Evolutionary conservation across 2,113 vertebrate species (phyloP), one percentile per base, ranked within the genome.

Genomic region (Panthera uncia): DNA sequence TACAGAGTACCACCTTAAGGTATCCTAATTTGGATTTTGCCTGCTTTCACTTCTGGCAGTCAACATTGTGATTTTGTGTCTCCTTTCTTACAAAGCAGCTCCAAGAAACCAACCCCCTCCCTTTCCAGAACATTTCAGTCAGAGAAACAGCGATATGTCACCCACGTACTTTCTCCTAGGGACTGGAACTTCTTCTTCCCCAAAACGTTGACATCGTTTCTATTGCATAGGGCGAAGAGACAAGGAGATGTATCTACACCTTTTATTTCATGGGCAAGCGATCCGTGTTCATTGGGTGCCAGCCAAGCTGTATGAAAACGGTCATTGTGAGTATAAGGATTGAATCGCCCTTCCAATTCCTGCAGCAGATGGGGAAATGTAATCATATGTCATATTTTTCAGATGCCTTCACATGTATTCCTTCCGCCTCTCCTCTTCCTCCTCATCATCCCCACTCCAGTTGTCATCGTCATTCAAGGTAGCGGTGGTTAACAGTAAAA

Each of bases 201-300:
- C 85, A 8, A 80, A 61, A 50, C 12, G 11, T 57, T 78, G 19
- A 85, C 21, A 0, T 73, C 95, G 33, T 45, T 95, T 45, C 33
- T 90, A 91, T 89, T 97, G 27, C 95, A 79, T 95, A 99, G 99
- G n/a, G 23, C 3, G 63, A 94, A 0, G 78, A 91, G 69, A 98
- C 7, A 4, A 98, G 63, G 83, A 98, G 95, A 38, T 99, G 99
- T 4, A 5, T 99, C 89, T 98, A 98, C 31, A 95, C 74, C 0
- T 92, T 96, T 18, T 98, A 97, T 63, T 98, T 98, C 96, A 97
- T 98, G 27, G 98, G 98, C 3, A 98, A 55, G 18, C 97, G 95
- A 0, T 85, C 98, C 15, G 13, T 98, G 38, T 95, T 95, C 52
- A 68, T 99, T 0, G 99, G 99, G 52, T 99, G 99, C 98, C 97